Base-by-base conservation (phyloP, 2,888 invertebrate species). In the Chrysina gloriosa region DNA sequence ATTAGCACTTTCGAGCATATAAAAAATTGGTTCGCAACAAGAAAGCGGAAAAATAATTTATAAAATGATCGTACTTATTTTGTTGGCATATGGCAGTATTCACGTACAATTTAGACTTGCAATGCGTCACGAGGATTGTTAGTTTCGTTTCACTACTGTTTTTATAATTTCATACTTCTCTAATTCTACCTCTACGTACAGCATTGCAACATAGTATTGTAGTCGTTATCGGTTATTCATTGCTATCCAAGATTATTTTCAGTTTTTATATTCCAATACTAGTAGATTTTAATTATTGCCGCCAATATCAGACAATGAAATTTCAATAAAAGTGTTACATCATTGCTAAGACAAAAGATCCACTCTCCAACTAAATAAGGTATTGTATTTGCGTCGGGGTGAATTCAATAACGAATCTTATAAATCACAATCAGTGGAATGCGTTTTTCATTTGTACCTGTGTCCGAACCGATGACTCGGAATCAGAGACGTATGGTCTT, bases 401-500 rank as follows among this genome's bases (percentile, higher is more conserved):
- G 42, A 61, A 61, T 61, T 61, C 58, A 61, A 61, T 61, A 61
- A 69, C 69, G 67, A 65, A 67, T 56, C 68, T 56, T 58, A 73
- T 73, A 73, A 73, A 73, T 73, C 73, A 73, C 72, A 73, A 73
- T 73, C 72, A 73, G 70, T 71, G 70, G 70, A 73, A 73, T 73
- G 69, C 71, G 73, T 69, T 70, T 72, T 72, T 73, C 73, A 71
- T 70, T 56, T 68, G 68, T 70, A 70, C 70, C 70, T 70, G 68
- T 65, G 58, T 52, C 50, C 42, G 63, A 61, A 76, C 75, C 75
- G 77, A 74, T 68, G 75, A 73, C 73, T 74, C 70, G 67, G 56
- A 67, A 66, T 65, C 63, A 63, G 73, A 76, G 75, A 77, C 76
- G 74, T 76, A 78, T 74, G 76, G 76, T 73, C 73, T 74, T 77